Evolutionary conservation across 2,888 invertebrate genomes (phyloP).

Genomic region (Philhelius pedissequus): DNA sequence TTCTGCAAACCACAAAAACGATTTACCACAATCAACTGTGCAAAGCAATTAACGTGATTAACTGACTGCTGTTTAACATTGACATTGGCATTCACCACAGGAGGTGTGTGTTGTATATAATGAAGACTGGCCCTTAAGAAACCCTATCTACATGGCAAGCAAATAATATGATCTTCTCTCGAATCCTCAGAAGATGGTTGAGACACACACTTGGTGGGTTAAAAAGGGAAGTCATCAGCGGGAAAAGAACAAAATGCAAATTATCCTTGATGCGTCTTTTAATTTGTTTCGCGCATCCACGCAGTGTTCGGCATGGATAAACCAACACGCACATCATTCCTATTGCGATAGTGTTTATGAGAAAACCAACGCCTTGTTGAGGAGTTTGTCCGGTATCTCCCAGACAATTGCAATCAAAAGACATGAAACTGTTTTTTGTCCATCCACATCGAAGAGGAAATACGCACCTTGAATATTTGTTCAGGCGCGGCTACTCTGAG

Average conservation of each 20-base stretch:
- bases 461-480: slow-evolving; percentile 5
- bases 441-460: not conserved
- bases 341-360: slow-evolving; percentile 23
- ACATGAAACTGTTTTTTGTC: slow-evolving; percentile 16
- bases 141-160: not conserved
- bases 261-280: slow-evolving; percentile 66
- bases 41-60: slow-evolving; percentile 66
- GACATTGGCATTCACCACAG: slow-evolving; percentile 64
- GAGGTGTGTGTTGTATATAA: slow-evolving; percentile 25
- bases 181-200: not conserved
- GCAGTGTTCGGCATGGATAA: slow-evolving; percentile 30
- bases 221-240: too few relatives aligned
- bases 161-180: not conserved
- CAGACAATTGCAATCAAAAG: slow-evolving; percentile 45
- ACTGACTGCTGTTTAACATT: slow-evolving; percentile 62
- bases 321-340: slow-evolving; percentile 24
- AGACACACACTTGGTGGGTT: not conserved
- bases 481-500: not conserved
- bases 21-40: slow-evolving; percentile 47
- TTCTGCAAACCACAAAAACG: not conserved
- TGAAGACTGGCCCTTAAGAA: slow-evolving; percentile 5
- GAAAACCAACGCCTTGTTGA: not conserved
- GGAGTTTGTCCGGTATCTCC: slow-evolving; percentile 20
- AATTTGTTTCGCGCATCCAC: slow-evolving; percentile 68
- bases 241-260: slow-evolving; percentile 61